phyloP scores from a whole-genome alignment of 1,140 invertebrate genomes.

The Bicyclus anynana region DNA sequence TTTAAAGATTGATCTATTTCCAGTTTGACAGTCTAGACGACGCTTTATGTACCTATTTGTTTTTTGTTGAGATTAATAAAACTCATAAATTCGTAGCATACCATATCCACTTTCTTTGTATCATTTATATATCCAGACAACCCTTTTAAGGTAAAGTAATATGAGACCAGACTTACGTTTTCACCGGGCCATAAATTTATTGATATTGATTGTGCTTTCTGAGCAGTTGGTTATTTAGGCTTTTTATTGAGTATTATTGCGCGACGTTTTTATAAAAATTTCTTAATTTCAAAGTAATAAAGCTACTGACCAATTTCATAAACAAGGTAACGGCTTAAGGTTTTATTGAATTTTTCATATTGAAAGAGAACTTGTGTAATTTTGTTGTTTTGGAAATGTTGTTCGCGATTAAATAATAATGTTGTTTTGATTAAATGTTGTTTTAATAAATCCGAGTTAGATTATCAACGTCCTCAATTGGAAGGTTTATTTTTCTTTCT shows the following conservation, averaged over 20 bases:
- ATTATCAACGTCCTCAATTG: no score
- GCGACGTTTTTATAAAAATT: slow-evolving; percentile 4
- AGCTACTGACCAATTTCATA: background rate
- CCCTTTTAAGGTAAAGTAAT: slow-evolving; percentile 27
- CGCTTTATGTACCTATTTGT: background rate
- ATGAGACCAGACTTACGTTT: slow-evolving; percentile 27
- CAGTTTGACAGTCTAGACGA: background rate
- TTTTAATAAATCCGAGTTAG: no score
- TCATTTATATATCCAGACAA: slow-evolving; percentile 19
- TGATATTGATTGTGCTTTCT: slow-evolving; percentile 22
- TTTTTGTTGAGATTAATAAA: slow-evolving; percentile 14
- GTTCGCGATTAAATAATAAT: no score
- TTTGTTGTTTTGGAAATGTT: no score
- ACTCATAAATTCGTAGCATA: slow-evolving; percentile 28
- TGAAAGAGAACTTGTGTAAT: background rate
- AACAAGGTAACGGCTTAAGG: background rate
- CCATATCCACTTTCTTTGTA: slow-evolving; percentile 30
- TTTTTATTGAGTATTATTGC: slow-evolving; percentile 15
- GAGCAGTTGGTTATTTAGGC: slow-evolving; percentile 15
- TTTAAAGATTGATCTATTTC: background rate
- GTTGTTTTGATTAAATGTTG: no score
- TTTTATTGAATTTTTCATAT: background rate
- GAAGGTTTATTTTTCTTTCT: no score
- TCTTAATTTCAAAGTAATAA: slow-evolving; percentile 3
- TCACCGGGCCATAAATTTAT: slow-evolving; percentile 27